phyloP scores from a whole-genome alignment of 2,113 vertebrate species.

The Oncorhynchus tshawytscha region DNA sequence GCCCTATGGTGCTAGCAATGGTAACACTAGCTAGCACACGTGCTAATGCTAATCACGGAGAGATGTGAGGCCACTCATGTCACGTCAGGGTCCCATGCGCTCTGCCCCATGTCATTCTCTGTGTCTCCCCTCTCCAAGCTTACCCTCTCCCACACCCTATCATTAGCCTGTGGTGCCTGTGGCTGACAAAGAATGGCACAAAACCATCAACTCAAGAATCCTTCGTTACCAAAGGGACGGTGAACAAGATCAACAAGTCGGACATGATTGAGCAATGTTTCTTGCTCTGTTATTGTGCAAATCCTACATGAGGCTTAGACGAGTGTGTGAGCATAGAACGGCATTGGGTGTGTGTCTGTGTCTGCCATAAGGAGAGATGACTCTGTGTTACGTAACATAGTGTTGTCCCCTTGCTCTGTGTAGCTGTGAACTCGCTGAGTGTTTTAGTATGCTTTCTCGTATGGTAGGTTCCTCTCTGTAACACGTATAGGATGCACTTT shows the following conservation, averaged over 20 bases:
- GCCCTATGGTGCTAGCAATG: too few relatives aligned
- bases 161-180: constrained; percentile 45
- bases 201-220: constrained; percentile 24
- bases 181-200: constrained; percentile 50
- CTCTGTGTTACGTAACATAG: constrained; percentile 51
- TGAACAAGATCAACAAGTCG: constrained; percentile 42
- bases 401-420: constrained; percentile 38
- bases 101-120: neutral
- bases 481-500: constrained; percentile 54
- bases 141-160: constrained; percentile 42
- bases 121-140: neutral
- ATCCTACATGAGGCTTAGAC: neutral
- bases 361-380: constrained; percentile 41
- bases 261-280: constrained; percentile 13
- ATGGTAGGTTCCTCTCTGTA: constrained; percentile 29
- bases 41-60: too few relatives aligned
- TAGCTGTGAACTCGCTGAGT: constrained; percentile 29
- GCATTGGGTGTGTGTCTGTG: constrained; percentile 26
- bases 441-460: constrained; percentile 33
- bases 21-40: too few relatives aligned
- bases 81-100: too few relatives aligned
- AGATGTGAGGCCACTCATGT: too few relatives aligned
- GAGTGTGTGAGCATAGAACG: neutral
- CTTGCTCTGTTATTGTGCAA: constrained; percentile 1
- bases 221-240: constrained; percentile 26